Conservation (phyloP, 2,113 vertebrate species). For the Cyanoderma ruficeps region DNA sequence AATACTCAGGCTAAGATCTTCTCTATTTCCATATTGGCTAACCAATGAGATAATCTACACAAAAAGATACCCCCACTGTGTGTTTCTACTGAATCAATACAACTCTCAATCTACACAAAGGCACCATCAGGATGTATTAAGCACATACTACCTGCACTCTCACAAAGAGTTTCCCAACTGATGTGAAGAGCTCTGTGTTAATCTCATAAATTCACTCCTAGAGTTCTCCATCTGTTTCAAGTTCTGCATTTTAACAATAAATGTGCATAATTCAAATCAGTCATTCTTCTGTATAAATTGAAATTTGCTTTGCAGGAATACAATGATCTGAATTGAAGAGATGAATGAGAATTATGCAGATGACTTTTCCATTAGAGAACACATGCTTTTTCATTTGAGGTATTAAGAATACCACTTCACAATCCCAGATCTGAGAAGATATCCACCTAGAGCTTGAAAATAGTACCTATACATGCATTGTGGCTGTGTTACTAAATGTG, state of each 20-base stretch:
- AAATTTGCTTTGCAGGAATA: background rate
- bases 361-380: conserved; percentile 1
- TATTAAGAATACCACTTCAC: background rate
- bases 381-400: background rate
- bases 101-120: conserved; percentile 30
- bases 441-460: background rate
- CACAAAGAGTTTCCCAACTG: background rate
- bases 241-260: conserved; percentile 40
- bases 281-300: conserved; percentile 14
- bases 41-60: conserved; percentile 62
- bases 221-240: background rate
- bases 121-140: background rate
- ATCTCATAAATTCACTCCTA: conserved; percentile 51
- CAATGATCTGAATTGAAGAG: conserved; percentile 12
- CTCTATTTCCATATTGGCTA: background rate
- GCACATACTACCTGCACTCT: background rate
- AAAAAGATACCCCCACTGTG: conserved; percentile 46
- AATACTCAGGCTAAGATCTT: background rate
- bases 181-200: conserved; percentile 6
- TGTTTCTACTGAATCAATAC: conserved; percentile 53
- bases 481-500: background rate
- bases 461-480: background rate
- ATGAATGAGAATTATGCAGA: background rate
- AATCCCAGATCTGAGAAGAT: background rate
- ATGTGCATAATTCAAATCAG: background rate